Evolutionary conservation across 2,797 vertebrate species (phyloP), one percentile per base, ranked within the genome.

Genomic region (Loris lydekkerianus): DNA sequence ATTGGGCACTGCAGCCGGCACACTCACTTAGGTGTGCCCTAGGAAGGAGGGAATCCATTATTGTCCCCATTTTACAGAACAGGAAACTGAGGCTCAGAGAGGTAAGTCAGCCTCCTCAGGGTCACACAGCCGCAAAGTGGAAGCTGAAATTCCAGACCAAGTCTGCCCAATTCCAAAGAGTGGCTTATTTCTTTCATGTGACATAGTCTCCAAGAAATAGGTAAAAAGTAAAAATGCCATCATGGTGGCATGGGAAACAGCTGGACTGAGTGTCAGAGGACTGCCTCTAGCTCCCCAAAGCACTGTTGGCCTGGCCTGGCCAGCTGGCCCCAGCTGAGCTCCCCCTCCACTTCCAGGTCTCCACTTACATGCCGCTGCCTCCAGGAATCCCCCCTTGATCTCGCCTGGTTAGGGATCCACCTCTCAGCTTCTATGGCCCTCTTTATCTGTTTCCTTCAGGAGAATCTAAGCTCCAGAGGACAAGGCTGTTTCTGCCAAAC

Each of bases 41-140:
- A 49, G 23, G 49, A 49, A 58, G 75, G 34, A 75, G 9, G 29
- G 23, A 10, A 10, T 61, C 21, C 18, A 7, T 60, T 69, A 21
- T 34, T 23, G 37, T 17, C 18, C 11, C 20, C 46, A 15, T 78
- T 80, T 82, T 34, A 72, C 23, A 82, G 73, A 60, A 70, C 40
- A 78, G 56, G 83, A 88, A 85, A 78, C 20, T 1, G 88, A 93
- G 86, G n/a, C 65, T 81, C 75, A 49, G 60, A 91, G 61, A 77
- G 25, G 21, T 25, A 23, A 53, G 8, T 58, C 18, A 15, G 77
- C n/a, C 37, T 73, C 37, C 25, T 65, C 61, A 27, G 40, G 6
- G 1, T 69, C 40, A 40, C 58, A 4, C 3, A 6, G 23, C 61
- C n/a, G 31, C 25, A 15, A 75, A 43, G 20, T 13, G 8, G 67